Percentiles rank a stretch among this genome's conserved stretches.
Conservation (phyloP, 37 sponge, comb jelly and placozoan species). For the Theonella swinhoei region DNA sequence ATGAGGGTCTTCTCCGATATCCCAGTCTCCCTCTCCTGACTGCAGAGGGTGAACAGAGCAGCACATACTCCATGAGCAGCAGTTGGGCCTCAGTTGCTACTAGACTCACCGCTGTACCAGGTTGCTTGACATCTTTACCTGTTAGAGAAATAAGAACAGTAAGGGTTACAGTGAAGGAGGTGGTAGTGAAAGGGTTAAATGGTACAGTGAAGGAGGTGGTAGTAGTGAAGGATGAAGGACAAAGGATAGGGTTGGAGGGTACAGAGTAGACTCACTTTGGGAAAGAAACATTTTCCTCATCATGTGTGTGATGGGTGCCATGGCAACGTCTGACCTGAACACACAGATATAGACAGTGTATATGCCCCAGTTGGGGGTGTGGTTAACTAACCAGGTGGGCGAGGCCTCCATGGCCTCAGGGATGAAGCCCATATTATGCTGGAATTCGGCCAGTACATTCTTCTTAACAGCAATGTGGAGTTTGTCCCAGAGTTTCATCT, state of each 20-base stretch:
- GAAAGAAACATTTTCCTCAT: background rate
- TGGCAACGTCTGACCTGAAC: background rate
- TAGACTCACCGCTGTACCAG: background rate
- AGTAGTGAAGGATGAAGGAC: no score
- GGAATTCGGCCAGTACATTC: conserved; percentile 52
- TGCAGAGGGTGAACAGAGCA: background rate
- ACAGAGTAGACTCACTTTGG: background rate
- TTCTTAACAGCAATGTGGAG: conserved; percentile 42
- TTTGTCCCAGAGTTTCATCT: conserved; percentile 42
- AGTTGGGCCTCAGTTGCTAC: background rate
- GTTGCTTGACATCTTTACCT: background rate
- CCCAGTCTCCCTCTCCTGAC: background rate
- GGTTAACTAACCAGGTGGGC: conserved; percentile 7
- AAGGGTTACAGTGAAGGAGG: no score
- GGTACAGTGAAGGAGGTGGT: no score
- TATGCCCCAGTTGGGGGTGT: background rate
- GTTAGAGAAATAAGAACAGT: no score
- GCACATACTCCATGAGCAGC: no score
- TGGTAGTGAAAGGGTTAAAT: no score
- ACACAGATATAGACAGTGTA: background rate
- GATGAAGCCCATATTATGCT: conserved; percentile 27
- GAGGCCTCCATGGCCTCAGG: background rate
- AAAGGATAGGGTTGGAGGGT: no score
- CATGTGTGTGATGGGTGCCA: background rate
- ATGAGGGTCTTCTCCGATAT: background rate